Base-by-base conservation (phyloP, 1,140 invertebrate species). In the Calliopsis andreniformis region DNA sequence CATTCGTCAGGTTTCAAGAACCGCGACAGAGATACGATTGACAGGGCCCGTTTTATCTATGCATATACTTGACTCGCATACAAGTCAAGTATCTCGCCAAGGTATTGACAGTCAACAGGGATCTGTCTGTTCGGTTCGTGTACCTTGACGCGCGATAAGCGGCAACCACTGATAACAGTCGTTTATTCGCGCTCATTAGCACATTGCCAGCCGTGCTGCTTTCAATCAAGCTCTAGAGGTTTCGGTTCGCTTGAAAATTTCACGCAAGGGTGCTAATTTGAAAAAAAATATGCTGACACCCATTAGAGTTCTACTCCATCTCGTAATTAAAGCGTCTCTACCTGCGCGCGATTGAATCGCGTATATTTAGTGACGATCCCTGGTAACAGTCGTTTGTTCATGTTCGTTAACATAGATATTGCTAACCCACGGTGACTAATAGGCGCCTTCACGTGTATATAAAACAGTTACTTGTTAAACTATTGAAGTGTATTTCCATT, bases 41-140 rank as follows among this genome's bases (percentile, higher is more conserved):
- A 76, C 78, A 49, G 68, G 78, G 58, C 63, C 49, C 63, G 78
- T 81, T 81, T 81, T 81, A 81, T 81, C 79, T 80, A 80, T 58
- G 63, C 70, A 47, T 61, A 73, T 71, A 66, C 62, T 51, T 72
- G 56, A 68, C 78, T 76, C 70, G 30, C 63, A 76, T 76, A 63
- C 79, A 56, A 81, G 69, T 75, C 77, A 75, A 80, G 78, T 80
- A 76, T 67, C 78, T 79, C 61, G 61, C n/a, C n/a, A n/a, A 39
- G 58, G 47, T 45, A 73, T 73, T 25, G 70, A 55, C 58, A 71
- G 58, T 49, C 68, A 62, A 43, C 14, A 70, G 56, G 42, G 43
- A 71, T 71, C 43, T 43, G 68, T 49, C 56, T 51, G 68, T 49
- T 49, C 56, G n/a, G 28, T 55, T 59, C 28, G 39, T n/a, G 42